Percentiles rank a stretch among this genome's conserved stretches.
Evolutionary conservation across 1,140 invertebrate genomes (phyloP).

Genomic region (Rhizoglyphus robini): DNA sequence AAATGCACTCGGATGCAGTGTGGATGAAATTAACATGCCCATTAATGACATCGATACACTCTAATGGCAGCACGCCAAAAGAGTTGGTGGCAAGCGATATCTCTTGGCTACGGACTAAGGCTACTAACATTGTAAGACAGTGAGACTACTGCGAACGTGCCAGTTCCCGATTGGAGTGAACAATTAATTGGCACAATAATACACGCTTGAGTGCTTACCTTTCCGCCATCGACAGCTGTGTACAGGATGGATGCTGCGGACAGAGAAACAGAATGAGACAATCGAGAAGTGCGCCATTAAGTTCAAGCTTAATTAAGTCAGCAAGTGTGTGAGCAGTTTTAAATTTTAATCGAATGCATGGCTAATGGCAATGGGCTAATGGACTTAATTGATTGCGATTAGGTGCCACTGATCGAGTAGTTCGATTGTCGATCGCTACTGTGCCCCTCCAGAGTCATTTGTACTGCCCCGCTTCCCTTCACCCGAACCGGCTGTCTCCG

Average conservation of each 20-base stretch:
- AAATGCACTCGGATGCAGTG: not conserved
- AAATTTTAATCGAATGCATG: not conserved
- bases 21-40: not conserved
- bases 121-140: too few relatives aligned
- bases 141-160: too few relatives aligned
- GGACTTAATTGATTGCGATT: conserved; percentile 3
- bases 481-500: too few relatives aligned
- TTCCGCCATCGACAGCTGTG: conserved; percentile 51
- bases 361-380: not conserved
- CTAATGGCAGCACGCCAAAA: not conserved
- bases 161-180: not conserved
- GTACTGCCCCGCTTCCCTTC: too few relatives aligned
- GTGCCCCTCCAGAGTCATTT: not conserved
- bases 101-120: too few relatives aligned
- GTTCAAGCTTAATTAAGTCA: conserved; percentile 15
- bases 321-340: not conserved
- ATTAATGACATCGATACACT: conserved; percentile 9
- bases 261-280: conserved; percentile 13
- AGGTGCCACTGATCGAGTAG: not conserved
- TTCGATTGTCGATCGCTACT: not conserved
- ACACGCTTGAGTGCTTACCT: conserved; percentile 35
- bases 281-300: too few relatives aligned
- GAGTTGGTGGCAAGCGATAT: not conserved
- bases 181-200: not conserved
- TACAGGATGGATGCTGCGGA: conserved; percentile 30